Base-by-base conservation (phyloP, 2,113 vertebrate genomes). In the Regulus satrapa region DNA sequence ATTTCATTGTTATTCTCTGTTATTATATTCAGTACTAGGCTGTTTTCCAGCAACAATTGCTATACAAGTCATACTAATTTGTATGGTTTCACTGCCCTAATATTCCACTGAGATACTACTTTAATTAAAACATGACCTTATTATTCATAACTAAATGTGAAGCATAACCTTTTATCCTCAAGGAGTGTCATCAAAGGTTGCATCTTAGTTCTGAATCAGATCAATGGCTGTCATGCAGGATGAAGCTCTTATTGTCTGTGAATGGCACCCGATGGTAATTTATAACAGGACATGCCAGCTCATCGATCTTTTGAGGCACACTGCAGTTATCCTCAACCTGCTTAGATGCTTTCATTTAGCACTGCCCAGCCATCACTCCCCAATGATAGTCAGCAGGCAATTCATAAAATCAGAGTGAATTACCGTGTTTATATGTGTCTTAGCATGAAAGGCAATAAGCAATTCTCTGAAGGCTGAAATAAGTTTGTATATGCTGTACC, bases 51-150 rank as follows among this genome's bases (percentile, higher is more conserved):
- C 68, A 97, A 92, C 94, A 92, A 80, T 92, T 94, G 89, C 97
- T 97, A 80, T 89, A 88, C 71, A 96, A 97, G 96, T 95, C 96
- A 96, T 92, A 97, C 96, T 97, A 96, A 98, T 98, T 97, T 97
- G 96, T 97, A 93, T 75, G 13, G 97, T 96, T 98, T 97, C 95
- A 73, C 92, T 96, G 94, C 54, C 93, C 94, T 95, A 88, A 95
- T 97, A 96, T 95, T 97, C 94, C 23, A 73, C 63, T 85, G 96
- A 97, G 96, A 95, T 83, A 67, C 88, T 97, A 88, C 75, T 97
- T 97, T 98, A 98, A 98, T 97, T 98, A 98, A 97, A 98, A 97
- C 97, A 95, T 98, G 97, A 97, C 97, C 97, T 97, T 97, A 97
- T 97, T 98, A 97, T 97, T 98, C 97, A 98, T 96, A 96, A 88